These are phyloP conservation scores for Agrenia bidenticulata DNA, from an alignment of 2,888 invertebrate genomes.

Conservation along the genomic window DNA sequence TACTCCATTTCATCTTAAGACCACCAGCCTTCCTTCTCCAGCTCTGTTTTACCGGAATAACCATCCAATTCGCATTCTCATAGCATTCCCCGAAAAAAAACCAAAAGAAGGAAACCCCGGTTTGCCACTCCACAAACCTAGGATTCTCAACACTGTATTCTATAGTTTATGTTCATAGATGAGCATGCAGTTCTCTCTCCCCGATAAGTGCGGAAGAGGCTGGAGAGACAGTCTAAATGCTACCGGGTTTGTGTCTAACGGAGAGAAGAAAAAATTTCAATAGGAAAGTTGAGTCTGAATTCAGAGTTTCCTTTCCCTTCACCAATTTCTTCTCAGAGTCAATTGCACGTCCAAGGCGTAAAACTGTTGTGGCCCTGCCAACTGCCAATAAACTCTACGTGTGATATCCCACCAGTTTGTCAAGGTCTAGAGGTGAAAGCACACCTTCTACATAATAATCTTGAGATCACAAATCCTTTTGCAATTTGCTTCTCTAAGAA, in stretches of 20 bases:
- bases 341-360: conserved; percentile 35
- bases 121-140: conserved; percentile 22
- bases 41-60: conserved; percentile 37
- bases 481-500: too few species aligned
- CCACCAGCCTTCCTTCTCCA: too few species aligned
- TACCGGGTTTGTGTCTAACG: background rate
- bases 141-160: conserved; percentile 7
- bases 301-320: conserved; percentile 23
- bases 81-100: background rate
- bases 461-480: too few species aligned
- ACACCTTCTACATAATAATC: too few species aligned
- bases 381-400: too few species aligned
- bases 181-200: conserved; percentile 2
- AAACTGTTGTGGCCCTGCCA: conserved; percentile 15
- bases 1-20: conserved; percentile 31
- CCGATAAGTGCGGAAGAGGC: conserved; percentile 6
- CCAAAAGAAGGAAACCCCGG: conserved; percentile 13
- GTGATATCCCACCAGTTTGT: too few species aligned
- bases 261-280: background rate
- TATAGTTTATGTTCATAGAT: too few species aligned
- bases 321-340: conserved; percentile 38
- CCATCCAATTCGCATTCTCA: conserved; percentile 40
- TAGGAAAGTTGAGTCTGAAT: conserved; percentile 26
- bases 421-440: too few species aligned
- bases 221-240: conserved; percentile 10